Evolutionary conservation across 2,888 invertebrate species (phyloP).

Genomic region (Arenicola marina): DNA sequence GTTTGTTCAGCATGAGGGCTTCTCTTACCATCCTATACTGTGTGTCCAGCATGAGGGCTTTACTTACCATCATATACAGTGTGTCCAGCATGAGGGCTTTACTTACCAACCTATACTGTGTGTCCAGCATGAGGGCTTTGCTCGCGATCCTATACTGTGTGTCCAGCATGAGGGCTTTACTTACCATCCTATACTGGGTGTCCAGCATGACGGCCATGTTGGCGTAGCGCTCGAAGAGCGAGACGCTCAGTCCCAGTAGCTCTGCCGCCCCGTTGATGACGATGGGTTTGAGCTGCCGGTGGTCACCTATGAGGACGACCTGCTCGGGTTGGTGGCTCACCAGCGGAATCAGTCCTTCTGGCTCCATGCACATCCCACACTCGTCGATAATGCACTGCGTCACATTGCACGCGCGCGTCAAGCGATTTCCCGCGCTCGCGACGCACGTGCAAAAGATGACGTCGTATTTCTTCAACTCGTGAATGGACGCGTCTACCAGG

Average conservation of each 20-base stretch:
- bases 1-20: too few species aligned
- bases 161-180: too few species aligned
- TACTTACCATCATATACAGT: too few species aligned
- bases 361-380: conserved; percentile 48
- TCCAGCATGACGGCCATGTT: conserved; percentile 35
- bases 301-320: conserved; percentile 51
- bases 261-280: conserved; percentile 39
- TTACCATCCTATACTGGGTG: conserved; percentile 52
- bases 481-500: too few species aligned
- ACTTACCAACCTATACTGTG: too few species aligned
- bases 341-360: conserved; percentile 55
- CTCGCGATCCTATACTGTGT: too few species aligned
- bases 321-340: conserved; percentile 34
- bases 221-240: conserved; percentile 43
- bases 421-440: conserved; percentile 11
- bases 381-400: conserved; percentile 47
- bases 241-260: conserved; percentile 40
- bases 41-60: too few species aligned
- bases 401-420: conserved; percentile 16
- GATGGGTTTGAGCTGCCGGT: conserved; percentile 52
- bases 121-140: too few species aligned
- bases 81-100: too few species aligned
- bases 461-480: too few species aligned
- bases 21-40: too few species aligned
- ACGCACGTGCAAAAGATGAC: conserved; percentile 30